phyloP scores from a whole-genome alignment of 2,888 invertebrate species.

The Agonum fuliginosum region DNA sequence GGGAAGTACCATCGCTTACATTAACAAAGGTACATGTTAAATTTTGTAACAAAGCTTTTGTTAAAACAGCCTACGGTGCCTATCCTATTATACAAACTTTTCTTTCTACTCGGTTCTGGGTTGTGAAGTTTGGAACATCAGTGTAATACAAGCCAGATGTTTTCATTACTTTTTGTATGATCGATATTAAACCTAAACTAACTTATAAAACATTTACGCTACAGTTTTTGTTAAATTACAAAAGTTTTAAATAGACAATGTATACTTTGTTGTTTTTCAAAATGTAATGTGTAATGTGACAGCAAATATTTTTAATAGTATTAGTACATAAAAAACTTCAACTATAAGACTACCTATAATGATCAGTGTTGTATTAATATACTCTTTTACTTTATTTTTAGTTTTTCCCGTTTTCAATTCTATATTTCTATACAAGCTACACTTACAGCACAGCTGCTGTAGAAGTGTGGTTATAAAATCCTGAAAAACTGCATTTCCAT shows the following conservation, averaged over 20 bases:
- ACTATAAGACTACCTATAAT: too few relatives aligned
- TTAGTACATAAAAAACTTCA: too few relatives aligned
- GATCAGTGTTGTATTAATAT: too few relatives aligned
- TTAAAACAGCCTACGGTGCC: neutral
- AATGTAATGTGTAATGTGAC: too few relatives aligned
- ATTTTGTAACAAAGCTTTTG: conserved; percentile 21
- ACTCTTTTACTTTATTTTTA: too few relatives aligned
- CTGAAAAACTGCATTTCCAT: too few relatives aligned
- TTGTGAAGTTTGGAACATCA: conserved; percentile 13
- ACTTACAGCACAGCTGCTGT: too few relatives aligned
- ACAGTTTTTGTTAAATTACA: neutral
- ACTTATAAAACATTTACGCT: conserved; percentile 1
- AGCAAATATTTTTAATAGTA: neutral
- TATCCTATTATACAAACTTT: conserved; percentile 15
- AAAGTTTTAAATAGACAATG: neutral
- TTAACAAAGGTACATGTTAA: conserved; percentile 30
- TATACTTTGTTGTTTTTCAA: too few relatives aligned
- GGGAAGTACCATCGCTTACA: too few relatives aligned
- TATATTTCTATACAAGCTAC: too few relatives aligned
- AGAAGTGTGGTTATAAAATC: too few relatives aligned
- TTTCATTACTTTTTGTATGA: conserved; percentile 16
- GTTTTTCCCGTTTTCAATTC: too few relatives aligned
- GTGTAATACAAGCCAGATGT: conserved; percentile 9
- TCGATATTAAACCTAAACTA: conserved; percentile 23
- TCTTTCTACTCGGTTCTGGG: conserved; percentile 8